Evolutionary conservation across 2,888 invertebrate species (phyloP).

Genomic region (Melinaea marsaeus): DNA sequence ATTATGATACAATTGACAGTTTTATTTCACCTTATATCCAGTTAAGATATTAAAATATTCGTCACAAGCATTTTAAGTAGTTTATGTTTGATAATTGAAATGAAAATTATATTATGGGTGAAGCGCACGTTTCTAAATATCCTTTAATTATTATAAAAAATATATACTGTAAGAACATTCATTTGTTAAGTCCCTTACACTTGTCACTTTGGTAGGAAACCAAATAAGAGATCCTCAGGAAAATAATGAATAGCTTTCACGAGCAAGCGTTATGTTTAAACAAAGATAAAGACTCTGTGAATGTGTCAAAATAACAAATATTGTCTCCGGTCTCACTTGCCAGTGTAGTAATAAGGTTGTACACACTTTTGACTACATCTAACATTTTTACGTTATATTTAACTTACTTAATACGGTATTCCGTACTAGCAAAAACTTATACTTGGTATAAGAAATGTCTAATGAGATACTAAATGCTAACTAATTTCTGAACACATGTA

Average conservation of each 20-base stretch:
- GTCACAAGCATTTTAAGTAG: too few species aligned
- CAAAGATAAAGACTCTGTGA: conserved; percentile 75
- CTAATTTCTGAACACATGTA: conserved; percentile 3
- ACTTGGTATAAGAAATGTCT: not conserved
- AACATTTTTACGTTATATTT: not conserved
- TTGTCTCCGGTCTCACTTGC: conserved; percentile 54
- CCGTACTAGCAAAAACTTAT: not conserved
- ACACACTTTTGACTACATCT: conserved; percentile 38
- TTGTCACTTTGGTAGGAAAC: conserved; percentile 73
- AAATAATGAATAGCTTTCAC: conserved; percentile 74
- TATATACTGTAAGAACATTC: conserved; percentile 54
- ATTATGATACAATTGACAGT: too few species aligned
- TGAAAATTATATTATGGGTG: too few species aligned
- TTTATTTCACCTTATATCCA: too few species aligned
- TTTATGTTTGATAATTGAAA: too few species aligned
- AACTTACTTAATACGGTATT: not conserved
- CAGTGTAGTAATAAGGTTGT: conserved; percentile 1
- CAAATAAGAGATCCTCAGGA: conserved; percentile 64
- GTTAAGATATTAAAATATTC: too few species aligned
- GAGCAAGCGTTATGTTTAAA: conserved; percentile 70
- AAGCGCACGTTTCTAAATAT: too few species aligned
- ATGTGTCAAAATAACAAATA: conserved; percentile 78
- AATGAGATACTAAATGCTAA: not conserved
- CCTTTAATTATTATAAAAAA: too few species aligned
- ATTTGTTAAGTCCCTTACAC: conserved; percentile 71